phyloP scores from a whole-genome alignment of 2,113 vertebrate species.

The Boulengeromyrus knoepffleri region DNA sequence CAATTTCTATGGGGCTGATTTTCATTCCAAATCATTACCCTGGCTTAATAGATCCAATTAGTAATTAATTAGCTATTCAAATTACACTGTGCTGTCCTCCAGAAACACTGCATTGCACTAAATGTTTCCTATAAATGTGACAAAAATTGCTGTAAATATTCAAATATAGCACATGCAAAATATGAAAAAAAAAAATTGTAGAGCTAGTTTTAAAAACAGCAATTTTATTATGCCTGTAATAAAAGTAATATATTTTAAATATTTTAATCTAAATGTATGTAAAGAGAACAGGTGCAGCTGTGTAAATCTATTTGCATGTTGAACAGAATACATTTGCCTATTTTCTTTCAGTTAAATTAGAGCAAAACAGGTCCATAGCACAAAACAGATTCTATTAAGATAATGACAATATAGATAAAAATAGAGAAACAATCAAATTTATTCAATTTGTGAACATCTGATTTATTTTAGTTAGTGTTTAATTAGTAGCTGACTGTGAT shows the following conservation, averaged over 20 bases:
- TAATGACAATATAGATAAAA: neutral
- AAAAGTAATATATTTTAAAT: neutral
- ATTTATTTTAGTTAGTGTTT: neutral
- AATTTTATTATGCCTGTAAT: neutral
- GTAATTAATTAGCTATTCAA: neutral
- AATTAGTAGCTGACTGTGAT: neutral
- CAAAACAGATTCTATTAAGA: neutral
- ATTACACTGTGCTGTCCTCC: neutral
- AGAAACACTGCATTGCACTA: neutral
- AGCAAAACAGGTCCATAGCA: neutral
- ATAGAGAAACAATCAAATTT: neutral
- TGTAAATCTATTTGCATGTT: neutral
- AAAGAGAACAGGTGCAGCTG: neutral
- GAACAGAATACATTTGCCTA: neutral
- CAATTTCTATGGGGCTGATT: neutral
- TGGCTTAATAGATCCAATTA: neutral
- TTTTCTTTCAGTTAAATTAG: neutral
- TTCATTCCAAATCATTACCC: neutral
- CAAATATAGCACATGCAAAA: neutral
- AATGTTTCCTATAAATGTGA: neutral
- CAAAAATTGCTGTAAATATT: neutral
- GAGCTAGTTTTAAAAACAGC: neutral
- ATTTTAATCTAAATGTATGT: neutral
- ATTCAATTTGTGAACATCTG: neutral
- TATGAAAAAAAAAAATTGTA: neutral